A percentile compares a stretch with the other conserved stretches of the same genome.
These are phyloP conservation scores for Sebastes umbrosus DNA, from an alignment of 2,797 vertebrate species.

Conservation along the genomic window DNA sequence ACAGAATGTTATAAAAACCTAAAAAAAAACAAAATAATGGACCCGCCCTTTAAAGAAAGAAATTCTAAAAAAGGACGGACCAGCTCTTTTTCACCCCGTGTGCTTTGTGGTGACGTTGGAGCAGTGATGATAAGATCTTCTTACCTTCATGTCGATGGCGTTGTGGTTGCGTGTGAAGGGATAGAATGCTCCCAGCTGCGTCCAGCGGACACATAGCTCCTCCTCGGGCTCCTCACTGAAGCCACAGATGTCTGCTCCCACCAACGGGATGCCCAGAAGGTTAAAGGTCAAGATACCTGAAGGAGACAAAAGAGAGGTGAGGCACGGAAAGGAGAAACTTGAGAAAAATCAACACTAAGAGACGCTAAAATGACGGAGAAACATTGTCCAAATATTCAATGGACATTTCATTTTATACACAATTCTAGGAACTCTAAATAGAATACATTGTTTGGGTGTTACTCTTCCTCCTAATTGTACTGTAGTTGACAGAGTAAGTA, in stretches of 20 bases:
- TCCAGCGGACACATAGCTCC: slow-evolving; percentile 91
- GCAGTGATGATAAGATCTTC: too few species aligned
- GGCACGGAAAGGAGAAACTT: background rate
- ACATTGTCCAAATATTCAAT: background rate
- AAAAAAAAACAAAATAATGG: too few species aligned
- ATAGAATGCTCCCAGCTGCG: slow-evolving; percentile 90
- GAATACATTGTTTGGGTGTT: background rate
- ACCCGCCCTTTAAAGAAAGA: background rate
- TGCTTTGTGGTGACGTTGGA: background rate
- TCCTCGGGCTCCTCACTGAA: slow-evolving; percentile 85
- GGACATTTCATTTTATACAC: background rate
- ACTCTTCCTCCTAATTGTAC: background rate
- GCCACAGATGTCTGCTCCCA: slow-evolving; percentile 90
- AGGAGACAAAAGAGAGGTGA: background rate
- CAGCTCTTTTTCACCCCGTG: background rate
- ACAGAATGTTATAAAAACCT: background rate
- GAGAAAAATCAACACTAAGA: background rate
- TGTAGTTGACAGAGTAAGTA: background rate
- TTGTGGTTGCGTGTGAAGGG: slow-evolving; percentile 93
- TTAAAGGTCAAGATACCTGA: slow-evolving; percentile 90
- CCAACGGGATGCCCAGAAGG: slow-evolving; percentile 87
- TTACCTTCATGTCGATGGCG: slow-evolving; percentile 74
- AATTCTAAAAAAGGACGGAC: background rate
- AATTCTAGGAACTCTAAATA: background rate
- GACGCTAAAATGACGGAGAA: background rate